Conservation (phyloP, 2,797 vertebrate species). For the Pangasius macronema region DNA sequence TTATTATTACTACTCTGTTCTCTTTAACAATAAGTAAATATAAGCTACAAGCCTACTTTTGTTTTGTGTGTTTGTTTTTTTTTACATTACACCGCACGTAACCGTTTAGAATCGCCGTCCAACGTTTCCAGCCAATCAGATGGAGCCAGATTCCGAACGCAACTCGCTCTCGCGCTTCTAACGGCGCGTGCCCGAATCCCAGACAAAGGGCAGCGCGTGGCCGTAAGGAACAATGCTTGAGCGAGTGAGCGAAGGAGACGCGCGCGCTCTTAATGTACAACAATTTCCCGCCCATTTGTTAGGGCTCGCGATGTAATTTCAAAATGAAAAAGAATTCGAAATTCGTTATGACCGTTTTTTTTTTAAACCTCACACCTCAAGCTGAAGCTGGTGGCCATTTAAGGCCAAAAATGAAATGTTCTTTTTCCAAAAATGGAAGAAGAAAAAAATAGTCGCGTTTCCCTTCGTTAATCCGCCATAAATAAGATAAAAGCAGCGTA, state of each 20-base stretch:
- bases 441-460: neutral
- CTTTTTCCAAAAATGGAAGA: neutral
- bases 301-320: neutral
- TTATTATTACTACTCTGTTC: neutral
- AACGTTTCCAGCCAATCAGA: neutral
- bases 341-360: neutral
- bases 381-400: neutral
- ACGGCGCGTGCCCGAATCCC: slow-evolving; percentile 35
- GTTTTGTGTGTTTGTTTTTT: no score
- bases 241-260: neutral
- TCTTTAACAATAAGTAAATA: neutral
- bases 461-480: neutral
- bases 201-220: slow-evolving; percentile 58
- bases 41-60: no score
- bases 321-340: neutral
- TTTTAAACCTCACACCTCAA: neutral
- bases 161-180: slow-evolving; percentile 1
- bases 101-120: neutral
- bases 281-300: slow-evolving; percentile 54
- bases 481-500: neutral
- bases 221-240: slow-evolving; percentile 36
- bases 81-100: neutral
- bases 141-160: neutral
- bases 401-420: neutral
- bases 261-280: slow-evolving; percentile 19